A percentile compares a stretch with the other conserved stretches of the same genome.
Conservation (phyloP, 2,797 vertebrate genomes). For the Fistularia commersonii region DNA sequence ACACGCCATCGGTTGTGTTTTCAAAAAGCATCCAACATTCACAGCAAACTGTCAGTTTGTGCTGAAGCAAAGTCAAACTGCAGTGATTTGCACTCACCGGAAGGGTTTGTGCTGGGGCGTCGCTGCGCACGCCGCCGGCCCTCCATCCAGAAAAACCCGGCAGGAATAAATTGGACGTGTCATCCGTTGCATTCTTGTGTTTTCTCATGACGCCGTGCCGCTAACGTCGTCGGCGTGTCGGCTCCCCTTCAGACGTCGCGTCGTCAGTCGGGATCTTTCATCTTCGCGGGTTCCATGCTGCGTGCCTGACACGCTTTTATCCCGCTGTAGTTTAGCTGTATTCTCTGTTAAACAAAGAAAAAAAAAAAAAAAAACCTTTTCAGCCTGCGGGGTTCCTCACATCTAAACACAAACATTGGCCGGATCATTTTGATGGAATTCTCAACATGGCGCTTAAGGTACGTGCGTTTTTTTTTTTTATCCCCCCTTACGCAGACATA, state of each 20-base stretch:
- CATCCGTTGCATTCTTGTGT: slow-evolving; percentile 10
- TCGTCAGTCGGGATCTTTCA: slow-evolving; percentile 52
- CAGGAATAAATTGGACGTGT: slow-evolving; percentile 27
- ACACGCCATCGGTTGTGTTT: too few species aligned
- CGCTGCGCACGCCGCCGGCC: too few species aligned
- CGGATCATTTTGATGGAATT: slow-evolving; percentile 45
- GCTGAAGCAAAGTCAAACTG: too few species aligned
- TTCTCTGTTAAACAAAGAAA: slow-evolving; percentile 58
- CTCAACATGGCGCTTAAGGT: slow-evolving; percentile 34
- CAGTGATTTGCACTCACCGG: too few species aligned
- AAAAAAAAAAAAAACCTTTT: slow-evolving; percentile 57
- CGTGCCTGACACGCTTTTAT: slow-evolving; percentile 62
- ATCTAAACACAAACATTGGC: slow-evolving; percentile 56
- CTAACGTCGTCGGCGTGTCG: slow-evolving; percentile 35
- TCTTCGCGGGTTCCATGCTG: slow-evolving; percentile 43
- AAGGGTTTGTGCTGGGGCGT: too few species aligned
- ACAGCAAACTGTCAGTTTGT: too few species aligned
- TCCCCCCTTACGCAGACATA: too few species aligned
- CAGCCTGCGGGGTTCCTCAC: slow-evolving; percentile 48
- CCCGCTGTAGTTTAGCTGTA: slow-evolving; percentile 45
- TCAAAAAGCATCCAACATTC: too few species aligned
- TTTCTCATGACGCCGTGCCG: slow-evolving; percentile 29
- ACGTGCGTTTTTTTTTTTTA: slow-evolving; percentile 5
- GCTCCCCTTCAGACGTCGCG: slow-evolving; percentile 39
- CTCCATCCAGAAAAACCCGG: slow-evolving; percentile 9